A percentile compares a stretch with the other conserved stretches of the same genome.
Evolutionary conservation across 2,888 invertebrate species (phyloP).

Genomic region (Machimus atricapillus): DNA sequence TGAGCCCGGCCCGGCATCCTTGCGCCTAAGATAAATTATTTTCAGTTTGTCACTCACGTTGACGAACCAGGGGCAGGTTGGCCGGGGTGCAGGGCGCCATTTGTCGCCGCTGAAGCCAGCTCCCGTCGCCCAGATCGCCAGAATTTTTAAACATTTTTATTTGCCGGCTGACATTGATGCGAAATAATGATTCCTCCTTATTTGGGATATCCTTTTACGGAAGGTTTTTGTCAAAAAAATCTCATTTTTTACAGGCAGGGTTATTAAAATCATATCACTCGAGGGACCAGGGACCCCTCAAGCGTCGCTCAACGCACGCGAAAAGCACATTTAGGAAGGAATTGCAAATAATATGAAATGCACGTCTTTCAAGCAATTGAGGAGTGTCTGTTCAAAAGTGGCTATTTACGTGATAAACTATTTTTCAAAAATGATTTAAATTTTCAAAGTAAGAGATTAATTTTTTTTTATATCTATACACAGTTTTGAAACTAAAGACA

Average conservation of each 20-base stretch:
- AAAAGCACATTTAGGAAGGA: neutral
- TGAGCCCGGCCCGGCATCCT: neutral
- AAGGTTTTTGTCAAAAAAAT: neutral
- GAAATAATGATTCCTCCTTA: slow-evolving; percentile 28
- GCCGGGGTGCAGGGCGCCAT: neutral
- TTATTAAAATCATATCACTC: neutral
- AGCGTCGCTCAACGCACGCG: no score
- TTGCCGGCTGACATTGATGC: slow-evolving; percentile 28
- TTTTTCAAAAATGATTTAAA: no score
- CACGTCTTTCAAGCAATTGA: no score
- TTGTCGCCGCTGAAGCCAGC: neutral
- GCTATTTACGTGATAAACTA: no score
- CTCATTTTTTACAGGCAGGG: neutral
- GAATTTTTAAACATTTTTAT: slow-evolving; percentile 27
- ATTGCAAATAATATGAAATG: neutral
- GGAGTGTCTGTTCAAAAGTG: no score
- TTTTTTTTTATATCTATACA: no score
- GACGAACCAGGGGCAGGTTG: neutral
- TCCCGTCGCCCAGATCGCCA: neutral
- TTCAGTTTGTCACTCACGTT: slow-evolving; percentile 32
- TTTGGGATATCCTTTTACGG: neutral
- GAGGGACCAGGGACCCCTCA: neutral
- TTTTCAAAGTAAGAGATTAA: no score
- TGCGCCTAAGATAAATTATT: slow-evolving; percentile 27
- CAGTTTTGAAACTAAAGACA: no score